phyloP scores from a whole-genome alignment of 1,140 invertebrate species.

The Drosophila bifasciata region DNA sequence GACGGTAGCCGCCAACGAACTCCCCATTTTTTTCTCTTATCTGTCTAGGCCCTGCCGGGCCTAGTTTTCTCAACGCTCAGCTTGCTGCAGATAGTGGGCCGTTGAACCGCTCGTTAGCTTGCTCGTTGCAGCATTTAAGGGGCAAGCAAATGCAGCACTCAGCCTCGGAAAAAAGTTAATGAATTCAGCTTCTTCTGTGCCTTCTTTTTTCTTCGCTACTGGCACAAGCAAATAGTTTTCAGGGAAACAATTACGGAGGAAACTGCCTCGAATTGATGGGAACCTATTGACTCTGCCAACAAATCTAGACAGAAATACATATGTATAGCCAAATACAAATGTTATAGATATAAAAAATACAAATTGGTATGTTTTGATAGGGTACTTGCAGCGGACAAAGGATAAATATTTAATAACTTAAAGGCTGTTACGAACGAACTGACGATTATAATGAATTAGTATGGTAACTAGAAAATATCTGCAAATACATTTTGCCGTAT shows the following conservation, averaged over 20 bases:
- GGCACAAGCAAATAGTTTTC: constrained; percentile 11
- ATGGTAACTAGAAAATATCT: too few species aligned
- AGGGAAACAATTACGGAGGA: constrained; percentile 8
- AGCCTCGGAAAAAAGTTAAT: neutral
- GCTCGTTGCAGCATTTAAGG: constrained; percentile 63
- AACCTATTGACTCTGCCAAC: constrained; percentile 21
- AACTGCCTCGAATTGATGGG: constrained; percentile 12
- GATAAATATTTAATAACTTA: too few species aligned
- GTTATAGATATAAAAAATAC: too few species aligned
- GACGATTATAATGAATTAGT: too few species aligned
- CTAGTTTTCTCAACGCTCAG: constrained; percentile 14
- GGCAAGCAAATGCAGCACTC: constrained; percentile 18
- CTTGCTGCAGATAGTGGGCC: constrained; percentile 50
- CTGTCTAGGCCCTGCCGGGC: constrained; percentile 10
- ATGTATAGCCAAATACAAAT: neutral
- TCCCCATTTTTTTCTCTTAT: constrained; percentile 56
- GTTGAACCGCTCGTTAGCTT: constrained; percentile 43
- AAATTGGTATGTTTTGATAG: too few species aligned
- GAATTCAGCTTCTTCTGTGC: constrained; percentile 2
- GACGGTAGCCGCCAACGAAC: constrained; percentile 75
- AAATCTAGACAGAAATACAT: neutral
- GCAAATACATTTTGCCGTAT: too few species aligned
- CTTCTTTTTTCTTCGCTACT: constrained; percentile 12
- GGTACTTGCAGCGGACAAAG: too few species aligned
- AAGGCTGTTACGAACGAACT: too few species aligned